Evolutionary conservation across 2,113 vertebrate genomes (phyloP).

Genomic region (Microtus pennsylvanicus): DNA sequence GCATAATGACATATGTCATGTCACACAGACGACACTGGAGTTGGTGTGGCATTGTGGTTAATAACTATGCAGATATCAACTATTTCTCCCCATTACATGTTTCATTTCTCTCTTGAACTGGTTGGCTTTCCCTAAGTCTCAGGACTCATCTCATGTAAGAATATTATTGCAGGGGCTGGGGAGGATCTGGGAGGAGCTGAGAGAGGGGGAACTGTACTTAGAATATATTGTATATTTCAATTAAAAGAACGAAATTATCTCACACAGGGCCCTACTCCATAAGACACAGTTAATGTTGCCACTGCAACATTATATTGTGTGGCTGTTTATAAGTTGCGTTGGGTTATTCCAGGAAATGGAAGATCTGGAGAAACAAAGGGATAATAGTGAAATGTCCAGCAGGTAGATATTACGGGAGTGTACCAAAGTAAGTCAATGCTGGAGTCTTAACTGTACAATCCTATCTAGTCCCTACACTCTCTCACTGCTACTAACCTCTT

Average conservation of each 20-base stretch:
- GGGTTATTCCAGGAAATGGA: not conserved
- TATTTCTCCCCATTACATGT: not conserved
- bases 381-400: not conserved
- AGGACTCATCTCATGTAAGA: not conserved
- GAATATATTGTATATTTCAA: not conserved
- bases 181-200: not conserved
- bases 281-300: not conserved
- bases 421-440: not conserved
- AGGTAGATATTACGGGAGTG: not conserved
- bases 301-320: not conserved
- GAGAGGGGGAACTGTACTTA: not conserved
- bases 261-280: not conserved
- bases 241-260: not conserved
- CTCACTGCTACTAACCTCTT: not conserved
- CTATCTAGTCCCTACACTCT: not conserved
- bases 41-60: too few relatives aligned
- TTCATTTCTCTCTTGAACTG: slow-evolving; percentile 7
- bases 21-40: too few relatives aligned
- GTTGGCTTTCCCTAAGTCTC: not conserved
- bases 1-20: too few relatives aligned
- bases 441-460: not conserved
- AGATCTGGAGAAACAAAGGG: slow-evolving; percentile 40
- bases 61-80: not conserved
- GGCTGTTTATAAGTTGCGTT: not conserved
- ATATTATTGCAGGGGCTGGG: not conserved